Evolutionary conservation across 2,888 invertebrate species (phyloP).

Genomic region (Eupithecia dodoneata): DNA sequence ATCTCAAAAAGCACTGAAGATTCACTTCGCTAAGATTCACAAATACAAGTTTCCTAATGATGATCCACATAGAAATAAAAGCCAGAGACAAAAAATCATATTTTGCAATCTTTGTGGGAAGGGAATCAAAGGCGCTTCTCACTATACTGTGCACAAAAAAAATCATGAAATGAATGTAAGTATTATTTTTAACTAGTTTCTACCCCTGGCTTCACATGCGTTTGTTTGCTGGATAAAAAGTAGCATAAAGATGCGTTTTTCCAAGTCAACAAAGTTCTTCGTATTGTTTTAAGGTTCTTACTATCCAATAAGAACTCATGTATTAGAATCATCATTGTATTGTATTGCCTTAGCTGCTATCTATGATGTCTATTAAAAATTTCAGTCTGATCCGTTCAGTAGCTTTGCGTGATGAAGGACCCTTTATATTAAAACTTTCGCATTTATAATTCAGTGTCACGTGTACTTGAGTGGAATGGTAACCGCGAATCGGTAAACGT

Average conservation of each 20-base stretch:
- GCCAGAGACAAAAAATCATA: conserved; percentile 27
- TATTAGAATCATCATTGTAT: too few relatives aligned
- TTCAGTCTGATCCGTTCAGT: too few relatives aligned
- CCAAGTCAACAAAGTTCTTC: not conserved
- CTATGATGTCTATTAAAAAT: too few relatives aligned
- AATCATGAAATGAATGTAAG: conserved; percentile 44
- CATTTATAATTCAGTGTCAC: not conserved
- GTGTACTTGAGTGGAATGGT: too few relatives aligned
- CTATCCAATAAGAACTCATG: too few relatives aligned
- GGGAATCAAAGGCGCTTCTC: conserved; percentile 34
- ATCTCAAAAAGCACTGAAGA: conserved; percentile 50
- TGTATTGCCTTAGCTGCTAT: too few relatives aligned
- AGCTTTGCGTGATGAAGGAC: too few relatives aligned
- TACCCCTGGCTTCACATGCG: too few relatives aligned
- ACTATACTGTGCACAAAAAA: conserved; percentile 56
- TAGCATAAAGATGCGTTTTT: too few relatives aligned
- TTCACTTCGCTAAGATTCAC: conserved; percentile 60
- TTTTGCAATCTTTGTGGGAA: conserved; percentile 61
- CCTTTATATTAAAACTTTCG: too few relatives aligned
- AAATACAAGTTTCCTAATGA: conserved; percentile 45
- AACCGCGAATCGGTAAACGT: too few relatives aligned
- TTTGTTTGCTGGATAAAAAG: too few relatives aligned
- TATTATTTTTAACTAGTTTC: not conserved
- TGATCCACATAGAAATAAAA: conserved; percentile 38
- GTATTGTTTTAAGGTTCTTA: not conserved